Base-by-base conservation (phyloP, 2,797 vertebrate genomes). In the Scomberomorus guttatus region DNA sequence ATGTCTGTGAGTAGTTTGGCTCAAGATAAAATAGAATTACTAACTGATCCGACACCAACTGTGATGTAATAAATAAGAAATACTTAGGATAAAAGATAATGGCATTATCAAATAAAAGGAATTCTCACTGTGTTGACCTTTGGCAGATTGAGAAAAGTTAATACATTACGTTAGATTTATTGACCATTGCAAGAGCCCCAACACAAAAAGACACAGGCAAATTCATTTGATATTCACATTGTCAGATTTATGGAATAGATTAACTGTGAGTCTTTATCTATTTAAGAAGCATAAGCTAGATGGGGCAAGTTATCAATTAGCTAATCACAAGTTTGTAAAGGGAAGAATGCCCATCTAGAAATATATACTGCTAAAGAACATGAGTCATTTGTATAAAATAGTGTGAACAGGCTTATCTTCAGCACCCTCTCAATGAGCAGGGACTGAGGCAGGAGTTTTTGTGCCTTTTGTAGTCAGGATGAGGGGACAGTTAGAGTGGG, bases 401-500 rank as follows among this genome's bases (percentile, higher is more conserved):
- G 29, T 51, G 44, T 12, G 50, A 76, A 14, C 61, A 72, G 59
- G 65, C 74, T 82, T 72, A 67, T 32, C 67, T 78, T 66, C 57
- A 57, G 64, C 77, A 60, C 54, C 70, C 71, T 72, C 65, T 75
- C 62, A 52, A 74, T 70, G 50, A 50, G 63, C 59, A 44, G 57
- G 25, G 48, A 77, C 57, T 37, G 59, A 87, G 59, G 75, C 65
- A 60, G 51, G 70, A 76, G 44, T 59, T 82, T 75, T 74, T 76
- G 72, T 75, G 80, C 79, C 68, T 15, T 67, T 58, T 89, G 77
- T 66, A 78, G 72, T 77, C 64, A 24, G 64, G 75, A 79, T 81
- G 68, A 84, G 66, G 73, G 76, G 81, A 90, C 79, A 89, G 79
- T 81, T 79, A 70, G 34, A 64, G 77, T 75, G 90, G 54, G 74